Percentiles rank a stretch among this genome's conserved stretches.
phyloP scores from a whole-genome alignment of 2,888 invertebrate species.

The Drosophila prostipennis region DNA sequence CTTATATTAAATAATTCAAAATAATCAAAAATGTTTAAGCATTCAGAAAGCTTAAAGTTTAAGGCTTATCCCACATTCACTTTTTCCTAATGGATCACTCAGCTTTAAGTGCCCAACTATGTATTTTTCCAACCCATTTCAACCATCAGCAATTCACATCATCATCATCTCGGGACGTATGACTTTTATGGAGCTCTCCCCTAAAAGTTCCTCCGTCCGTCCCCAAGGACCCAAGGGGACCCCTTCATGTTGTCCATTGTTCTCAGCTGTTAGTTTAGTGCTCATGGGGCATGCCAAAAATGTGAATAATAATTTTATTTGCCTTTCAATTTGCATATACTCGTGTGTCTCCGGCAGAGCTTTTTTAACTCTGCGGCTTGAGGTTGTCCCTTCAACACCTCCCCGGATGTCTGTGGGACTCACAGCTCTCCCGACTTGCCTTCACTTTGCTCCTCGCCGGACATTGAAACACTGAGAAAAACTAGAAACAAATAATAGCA shows the following conservation, averaged over 20 bases:
- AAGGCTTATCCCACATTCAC: neutral
- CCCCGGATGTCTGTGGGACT: neutral
- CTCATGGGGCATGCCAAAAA: conserved; percentile 76
- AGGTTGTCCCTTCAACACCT: conserved; percentile 22
- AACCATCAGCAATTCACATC: conserved; percentile 24
- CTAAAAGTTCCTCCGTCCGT: conserved; percentile 56
- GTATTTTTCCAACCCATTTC: conserved; percentile 25
- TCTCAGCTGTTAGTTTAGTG: conserved; percentile 76
- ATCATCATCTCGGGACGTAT: conserved; percentile 13
- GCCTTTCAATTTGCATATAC: conserved; percentile 71
- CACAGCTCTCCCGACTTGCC: neutral
- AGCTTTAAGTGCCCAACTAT: conserved; percentile 5
- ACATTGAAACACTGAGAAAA: neutral
- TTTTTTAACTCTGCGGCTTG: conserved; percentile 36
- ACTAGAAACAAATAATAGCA: too few species aligned
- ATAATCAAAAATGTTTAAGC: too few species aligned
- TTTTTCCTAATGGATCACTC: conserved; percentile 1
- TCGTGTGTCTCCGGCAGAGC: conserved; percentile 39
- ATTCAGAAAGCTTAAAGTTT: too few species aligned
- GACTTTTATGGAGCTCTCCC: conserved; percentile 62
- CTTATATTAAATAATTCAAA: too few species aligned
- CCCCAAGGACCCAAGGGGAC: conserved; percentile 9
- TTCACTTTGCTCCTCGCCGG: neutral
- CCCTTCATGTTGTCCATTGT: conserved; percentile 57
- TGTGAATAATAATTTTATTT: conserved; percentile 80